A percentile compares a stretch with the other conserved stretches of the same genome.
phyloP scores from a whole-genome alignment of 1,140 invertebrate genomes.

The Drosophila novamexicana region DNA sequence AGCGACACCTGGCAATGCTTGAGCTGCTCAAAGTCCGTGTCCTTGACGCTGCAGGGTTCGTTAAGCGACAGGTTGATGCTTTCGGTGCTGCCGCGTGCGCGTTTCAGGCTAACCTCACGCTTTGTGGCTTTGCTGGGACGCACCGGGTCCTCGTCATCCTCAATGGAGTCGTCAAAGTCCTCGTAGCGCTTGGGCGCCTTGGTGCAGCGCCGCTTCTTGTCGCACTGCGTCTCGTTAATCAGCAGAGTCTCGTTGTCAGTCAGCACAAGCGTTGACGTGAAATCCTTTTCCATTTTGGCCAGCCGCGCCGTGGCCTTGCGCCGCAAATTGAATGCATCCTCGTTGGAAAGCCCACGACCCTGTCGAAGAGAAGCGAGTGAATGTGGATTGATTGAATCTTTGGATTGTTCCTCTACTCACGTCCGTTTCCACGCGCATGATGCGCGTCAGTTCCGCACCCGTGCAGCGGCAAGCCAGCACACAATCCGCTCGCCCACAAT shows the following conservation, averaged over 20 bases:
- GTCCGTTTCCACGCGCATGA: slow-evolving; percentile 74
- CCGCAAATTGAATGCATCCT: slow-evolving; percentile 76
- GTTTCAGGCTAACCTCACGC: slow-evolving; percentile 6
- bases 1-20: slow-evolving; percentile 72
- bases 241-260: slow-evolving; percentile 80
- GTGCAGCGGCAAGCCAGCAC: slow-evolving; percentile 69
- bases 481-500: slow-evolving; percentile 68
- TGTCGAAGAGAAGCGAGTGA: neutral
- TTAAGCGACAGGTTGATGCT: slow-evolving; percentile 5
- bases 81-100: neutral
- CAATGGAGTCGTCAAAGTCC: slow-evolving; percentile 71
- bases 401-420: slow-evolving; percentile 24
- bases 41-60: slow-evolving; percentile 52
- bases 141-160: slow-evolving; percentile 44
- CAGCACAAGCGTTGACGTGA: slow-evolving; percentile 77
- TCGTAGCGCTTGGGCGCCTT: slow-evolving; percentile 80
- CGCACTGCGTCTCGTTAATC: slow-evolving; percentile 76
- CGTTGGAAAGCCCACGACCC: slow-evolving; percentile 74
- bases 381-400: too few species aligned
- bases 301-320: slow-evolving; percentile 75
- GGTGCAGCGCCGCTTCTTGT: slow-evolving; percentile 79
- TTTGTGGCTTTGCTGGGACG: slow-evolving; percentile 6
- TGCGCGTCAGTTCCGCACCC: slow-evolving; percentile 48
- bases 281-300: slow-evolving; percentile 83
- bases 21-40: slow-evolving; percentile 60